phyloP scores from a whole-genome alignment of 2,888 invertebrate species.

The Catocala nupta region DNA sequence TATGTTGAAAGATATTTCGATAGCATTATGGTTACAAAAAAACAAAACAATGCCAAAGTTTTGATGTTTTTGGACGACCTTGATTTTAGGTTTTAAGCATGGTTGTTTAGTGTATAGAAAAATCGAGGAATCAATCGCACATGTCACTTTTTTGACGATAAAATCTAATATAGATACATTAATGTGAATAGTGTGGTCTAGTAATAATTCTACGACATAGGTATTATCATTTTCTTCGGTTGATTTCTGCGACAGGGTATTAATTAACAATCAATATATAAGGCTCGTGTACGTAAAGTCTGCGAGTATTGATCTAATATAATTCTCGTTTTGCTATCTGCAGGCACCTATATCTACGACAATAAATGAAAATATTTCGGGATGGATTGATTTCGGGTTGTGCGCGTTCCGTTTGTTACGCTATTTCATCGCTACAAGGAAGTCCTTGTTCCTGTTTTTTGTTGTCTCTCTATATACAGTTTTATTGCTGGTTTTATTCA shows the following conservation, averaged over 20 bases:
- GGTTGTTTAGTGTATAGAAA: too few species aligned
- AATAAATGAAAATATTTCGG: slow-evolving; percentile 65
- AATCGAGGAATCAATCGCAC: not conserved
- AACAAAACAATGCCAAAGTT: too few species aligned
- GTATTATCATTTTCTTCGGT: not conserved
- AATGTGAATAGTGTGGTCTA: too few species aligned
- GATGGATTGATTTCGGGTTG: slow-evolving; percentile 66
- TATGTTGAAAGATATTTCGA: too few species aligned
- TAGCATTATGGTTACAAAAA: too few species aligned
- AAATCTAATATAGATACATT: too few species aligned
- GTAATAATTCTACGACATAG: too few species aligned
- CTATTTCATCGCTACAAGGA: slow-evolving; percentile 57
- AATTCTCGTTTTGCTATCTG: slow-evolving; percentile 62
- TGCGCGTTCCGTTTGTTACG: slow-evolving; percentile 58
- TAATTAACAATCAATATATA: slow-evolving; percentile 6
- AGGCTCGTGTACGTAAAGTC: not conserved
- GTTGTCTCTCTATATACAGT: slow-evolving; percentile 46
- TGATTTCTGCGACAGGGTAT: not conserved
- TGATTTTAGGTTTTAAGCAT: too few species aligned
- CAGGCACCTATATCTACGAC: slow-evolving; percentile 47
- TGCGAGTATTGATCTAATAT: slow-evolving; percentile 59
- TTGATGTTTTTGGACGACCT: too few species aligned
- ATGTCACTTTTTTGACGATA: too few species aligned
- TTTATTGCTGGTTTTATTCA: slow-evolving; percentile 52
- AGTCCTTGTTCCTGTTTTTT: slow-evolving; percentile 56